Base-by-base conservation (phyloP, 92 coral and sea anemone genomes). In the Epizoanthus illoricatus region DNA sequence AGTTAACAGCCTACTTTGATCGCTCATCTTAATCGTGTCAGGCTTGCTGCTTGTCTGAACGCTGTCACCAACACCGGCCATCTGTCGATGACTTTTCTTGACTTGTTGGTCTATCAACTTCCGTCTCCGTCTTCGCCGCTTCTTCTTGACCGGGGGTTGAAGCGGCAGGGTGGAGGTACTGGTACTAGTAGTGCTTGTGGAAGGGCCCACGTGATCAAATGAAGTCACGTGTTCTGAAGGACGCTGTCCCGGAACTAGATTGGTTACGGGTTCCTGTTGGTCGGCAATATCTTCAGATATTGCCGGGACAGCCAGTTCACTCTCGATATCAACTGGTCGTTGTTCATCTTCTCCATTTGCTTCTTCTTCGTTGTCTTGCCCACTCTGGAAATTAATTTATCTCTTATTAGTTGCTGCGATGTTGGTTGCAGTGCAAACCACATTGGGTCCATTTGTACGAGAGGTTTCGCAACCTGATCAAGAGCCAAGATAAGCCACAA, bases 111-210 rank as follows among this genome's bases (percentile, higher is more conserved):
- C 86, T 62, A 81, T 80, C 71, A 85, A 17, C 43, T 60, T 89
- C 36, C 88, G 85, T 41, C 79, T 89, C 80, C 72, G 83, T 49
- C 86, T 80, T 41, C 91, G 91, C 21, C 80, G 85, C 45, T 80
- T 80, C 56, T 83, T 82, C 73, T 85, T 85, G 60, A 75, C 68
- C 7, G 89, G 91, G 49, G 81, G 80, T 15, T 80, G 80, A 36
- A 68, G 75, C 1, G 69, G 81, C 21, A 78, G 71, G 6, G 82
- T 62, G 5, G 82, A 78, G 33, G 82, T 78, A 62, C 82, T 78
- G n/a, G 82, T 63, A 5, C 70, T 61, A 54, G 59, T 36, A 60
- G 71, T 78, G 39, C 41, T 78, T 10, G 71, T 78, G 70, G 71
- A 78, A 9, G 82, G 82, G 3, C 82, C 82, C 41, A 55, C 40